Conservation (phyloP, 2,113 vertebrate species). For the Clinocottus analis region DNA sequence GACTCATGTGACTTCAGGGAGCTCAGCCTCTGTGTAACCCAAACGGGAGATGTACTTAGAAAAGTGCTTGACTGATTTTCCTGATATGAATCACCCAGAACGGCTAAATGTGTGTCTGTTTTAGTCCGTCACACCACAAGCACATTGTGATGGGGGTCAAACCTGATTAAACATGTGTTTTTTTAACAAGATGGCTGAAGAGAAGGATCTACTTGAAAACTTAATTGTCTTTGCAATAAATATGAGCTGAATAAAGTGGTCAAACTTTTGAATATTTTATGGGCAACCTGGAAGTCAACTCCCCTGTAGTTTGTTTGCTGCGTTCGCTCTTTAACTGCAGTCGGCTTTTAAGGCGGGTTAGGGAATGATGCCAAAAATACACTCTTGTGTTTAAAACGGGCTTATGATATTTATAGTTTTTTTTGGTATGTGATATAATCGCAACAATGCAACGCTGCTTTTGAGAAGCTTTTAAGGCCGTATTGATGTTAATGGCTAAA, state of each 20-base stretch:
- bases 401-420: slow-evolving; percentile 37
- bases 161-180: slow-evolving; percentile 1
- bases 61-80: slow-evolving; percentile 2
- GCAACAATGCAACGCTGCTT: slow-evolving; percentile 8
- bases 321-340: slow-evolving; percentile 34
- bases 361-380: slow-evolving; percentile 51
- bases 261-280: slow-evolving; percentile 78
- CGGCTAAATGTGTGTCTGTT: background rate
- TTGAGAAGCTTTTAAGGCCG: slow-evolving; percentile 1
- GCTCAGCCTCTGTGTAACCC: slow-evolving; percentile 3
- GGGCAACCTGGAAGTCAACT: slow-evolving; percentile 74
- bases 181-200: too few relatives aligned
- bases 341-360: slow-evolving; percentile 48
- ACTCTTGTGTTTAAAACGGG: slow-evolving; percentile 29
- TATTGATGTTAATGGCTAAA: background rate
- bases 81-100: background rate
- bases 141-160: background rate
- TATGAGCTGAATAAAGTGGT: slow-evolving; percentile 73
- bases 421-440: slow-evolving; percentile 28
- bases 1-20: slow-evolving; percentile 1
- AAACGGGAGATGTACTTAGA: background rate
- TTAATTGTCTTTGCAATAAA: slow-evolving; percentile 37
- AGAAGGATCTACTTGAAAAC: slow-evolving; percentile 21
- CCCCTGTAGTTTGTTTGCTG: slow-evolving; percentile 63
- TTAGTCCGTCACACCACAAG: slow-evolving; percentile 9